Percentiles rank a stretch among this genome's conserved stretches.
Conservation (phyloP, 2,113 vertebrate genomes). For the Plotosus lineatus region DNA sequence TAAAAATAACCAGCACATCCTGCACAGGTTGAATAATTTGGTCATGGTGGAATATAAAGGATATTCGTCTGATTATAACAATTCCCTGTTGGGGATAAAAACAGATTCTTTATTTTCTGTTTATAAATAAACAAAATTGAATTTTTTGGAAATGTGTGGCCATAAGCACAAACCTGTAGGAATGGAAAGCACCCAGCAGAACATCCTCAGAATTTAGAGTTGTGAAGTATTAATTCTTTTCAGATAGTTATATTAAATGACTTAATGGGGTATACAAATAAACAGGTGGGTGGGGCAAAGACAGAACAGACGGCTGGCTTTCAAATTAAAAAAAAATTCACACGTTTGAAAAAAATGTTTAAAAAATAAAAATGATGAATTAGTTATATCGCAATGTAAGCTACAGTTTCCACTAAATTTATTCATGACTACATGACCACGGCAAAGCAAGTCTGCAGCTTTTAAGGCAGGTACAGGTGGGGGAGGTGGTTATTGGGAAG, state of each 20-base stretch:
- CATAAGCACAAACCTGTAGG: no score
- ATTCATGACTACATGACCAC: conserved; percentile 16
- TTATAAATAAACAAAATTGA: not conserved
- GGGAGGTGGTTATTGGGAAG: conserved; percentile 12
- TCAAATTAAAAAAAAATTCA: not conserved
- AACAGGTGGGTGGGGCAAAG: not conserved
- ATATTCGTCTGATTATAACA: not conserved
- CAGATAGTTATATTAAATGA: not conserved
- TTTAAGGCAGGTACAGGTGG: conserved; percentile 36
- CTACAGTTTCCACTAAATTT: not conserved
- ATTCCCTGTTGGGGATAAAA: not conserved
- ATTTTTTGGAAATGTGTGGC: not conserved
- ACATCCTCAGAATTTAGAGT: not conserved
- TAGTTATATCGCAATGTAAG: conserved; percentile 3
- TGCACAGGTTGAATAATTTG: not conserved
- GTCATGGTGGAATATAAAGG: not conserved
- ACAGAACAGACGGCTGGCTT: not conserved
- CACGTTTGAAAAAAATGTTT: not conserved
- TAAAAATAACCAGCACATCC: not conserved
- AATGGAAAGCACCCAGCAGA: not conserved
- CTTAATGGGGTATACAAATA: not conserved
- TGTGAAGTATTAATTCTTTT: not conserved
- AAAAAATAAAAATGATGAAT: not conserved
- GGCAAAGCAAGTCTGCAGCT: conserved; percentile 15
- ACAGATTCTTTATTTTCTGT: not conserved